phyloP scores from a whole-genome alignment of 2,113 vertebrate genomes.

The Psettodes erumei region DNA sequence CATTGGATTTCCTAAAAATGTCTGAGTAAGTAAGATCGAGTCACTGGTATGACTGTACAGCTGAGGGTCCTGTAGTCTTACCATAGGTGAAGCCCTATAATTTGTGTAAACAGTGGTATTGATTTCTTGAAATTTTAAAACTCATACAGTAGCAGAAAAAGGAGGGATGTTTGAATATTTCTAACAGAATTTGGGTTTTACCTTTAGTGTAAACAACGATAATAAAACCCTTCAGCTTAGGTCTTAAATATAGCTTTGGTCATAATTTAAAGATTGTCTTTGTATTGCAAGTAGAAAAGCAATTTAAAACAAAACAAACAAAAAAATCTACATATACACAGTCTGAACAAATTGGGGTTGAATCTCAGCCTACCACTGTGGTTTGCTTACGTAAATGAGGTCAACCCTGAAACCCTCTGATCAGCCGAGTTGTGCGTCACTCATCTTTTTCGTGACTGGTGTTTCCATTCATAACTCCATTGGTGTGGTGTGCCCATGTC shows the following conservation, averaged over 20 bases:
- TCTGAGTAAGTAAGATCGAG: background rate
- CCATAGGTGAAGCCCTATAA: conserved; percentile 9
- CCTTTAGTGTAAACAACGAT: conserved; percentile 48
- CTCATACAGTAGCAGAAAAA: background rate
- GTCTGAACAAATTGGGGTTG: conserved; percentile 12
- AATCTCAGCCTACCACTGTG: conserved; percentile 14
- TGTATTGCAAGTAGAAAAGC: conserved; percentile 42
- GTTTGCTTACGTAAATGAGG: conserved; percentile 35
- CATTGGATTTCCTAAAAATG: conserved; percentile 24
- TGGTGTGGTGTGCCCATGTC: conserved; percentile 82
- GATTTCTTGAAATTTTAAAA: background rate
- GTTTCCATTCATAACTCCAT: conserved; percentile 85
- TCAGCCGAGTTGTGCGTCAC: conserved; percentile 33
- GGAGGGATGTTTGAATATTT: background rate
- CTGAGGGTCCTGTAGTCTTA: conserved; percentile 11
- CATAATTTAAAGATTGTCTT: conserved; percentile 67
- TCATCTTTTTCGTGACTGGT: conserved; percentile 74
- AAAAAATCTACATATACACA: conserved; percentile 3
- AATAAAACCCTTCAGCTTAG: conserved; percentile 35
- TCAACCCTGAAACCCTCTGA: conserved; percentile 24
- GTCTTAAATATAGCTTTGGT: conserved; percentile 57
- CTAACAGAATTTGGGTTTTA: conserved; percentile 20
- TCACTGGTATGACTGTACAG: background rate
- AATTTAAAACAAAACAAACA: conserved; percentile 3
- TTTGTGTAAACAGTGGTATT: background rate